A percentile compares a stretch with the other conserved stretches of the same genome.
Conservation (phyloP, 2,888 invertebrate genomes). For the Automeris io region DNA sequence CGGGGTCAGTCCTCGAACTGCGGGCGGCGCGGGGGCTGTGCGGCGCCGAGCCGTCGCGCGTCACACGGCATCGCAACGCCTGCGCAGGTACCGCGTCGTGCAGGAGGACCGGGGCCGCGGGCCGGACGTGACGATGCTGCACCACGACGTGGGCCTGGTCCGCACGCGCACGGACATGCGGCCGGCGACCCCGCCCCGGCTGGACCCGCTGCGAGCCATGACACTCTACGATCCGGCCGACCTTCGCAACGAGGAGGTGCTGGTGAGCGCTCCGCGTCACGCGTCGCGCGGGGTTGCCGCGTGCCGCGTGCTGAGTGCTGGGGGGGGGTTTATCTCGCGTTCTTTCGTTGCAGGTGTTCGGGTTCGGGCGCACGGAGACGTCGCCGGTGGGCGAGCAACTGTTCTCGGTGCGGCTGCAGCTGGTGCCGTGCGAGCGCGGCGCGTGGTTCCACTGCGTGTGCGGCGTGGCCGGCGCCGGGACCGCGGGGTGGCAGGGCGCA, state of each 20-base stretch:
- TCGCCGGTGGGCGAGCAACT: constrained; percentile 41
- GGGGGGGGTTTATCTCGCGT: no score
- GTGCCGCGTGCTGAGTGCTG: no score
- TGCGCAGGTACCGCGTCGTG: constrained; percentile 41
- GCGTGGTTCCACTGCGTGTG: constrained; percentile 48
- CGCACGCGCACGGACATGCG: constrained; percentile 40
- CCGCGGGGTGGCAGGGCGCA: constrained; percentile 17
- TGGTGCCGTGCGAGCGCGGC: constrained; percentile 40
- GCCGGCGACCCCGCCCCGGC: constrained; percentile 18
- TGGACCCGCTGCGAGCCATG: constrained; percentile 24
- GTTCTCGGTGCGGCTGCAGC: constrained; percentile 36
- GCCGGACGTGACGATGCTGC: constrained; percentile 49
- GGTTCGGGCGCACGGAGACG: constrained; percentile 52
- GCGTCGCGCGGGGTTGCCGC: no score
- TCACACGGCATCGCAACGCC: neutral
- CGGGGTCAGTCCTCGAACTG: constrained; percentile 29
- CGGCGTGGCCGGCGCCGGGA: constrained; percentile 13
- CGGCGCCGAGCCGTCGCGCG: neutral
- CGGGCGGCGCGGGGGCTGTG: neutral
- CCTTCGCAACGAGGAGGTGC: constrained; percentile 29
- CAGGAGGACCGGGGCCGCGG: constrained; percentile 45
- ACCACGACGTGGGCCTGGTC: constrained; percentile 61
- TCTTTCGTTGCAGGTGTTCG: constrained; percentile 49
- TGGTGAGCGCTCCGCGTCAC: constrained; percentile 33
- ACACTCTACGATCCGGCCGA: constrained; percentile 26